Evolutionary conservation across 2,888 invertebrate species (phyloP), one percentile per base, ranked within the genome.

Genomic region (Napeogenes sylphis): DNA sequence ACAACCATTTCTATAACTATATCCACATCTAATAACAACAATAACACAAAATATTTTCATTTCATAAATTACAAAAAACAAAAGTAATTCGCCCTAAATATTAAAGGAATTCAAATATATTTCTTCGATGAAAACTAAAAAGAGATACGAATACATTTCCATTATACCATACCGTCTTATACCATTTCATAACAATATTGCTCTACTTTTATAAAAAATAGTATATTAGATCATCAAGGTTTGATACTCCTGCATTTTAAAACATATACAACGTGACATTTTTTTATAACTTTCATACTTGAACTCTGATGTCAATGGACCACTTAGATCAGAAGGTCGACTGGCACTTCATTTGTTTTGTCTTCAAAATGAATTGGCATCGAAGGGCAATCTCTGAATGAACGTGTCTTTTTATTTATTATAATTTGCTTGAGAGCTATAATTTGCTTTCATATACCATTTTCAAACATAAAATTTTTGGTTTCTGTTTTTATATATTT

Each of bases 221-320:
- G 51, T 51, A 3, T 51, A 51, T 21, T 33, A 35, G 21, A 42
- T 35, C 13, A 12, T 6, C 14, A 33, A 33, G 56, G 33, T 51
- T 54, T 54, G 53, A 62, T n/a, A 62, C 33, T 32, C 35, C 51
- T 47, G 46, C 21, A 53, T 53, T 59, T 56, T 54, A 55, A 21
- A 55, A 38, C 58, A 55, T 21, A 30, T 55, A 59, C 38, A 61
- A 64, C 58, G 58, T 64, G 64, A 58, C 58, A 58, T 62, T 62
- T 62, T 58, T 62, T 62, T 51, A 60, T 61, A n/a, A 55, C n/a
- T 53, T 64, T 45, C 58, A 42, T 62, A 58, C 55, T 62, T 55
- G 59, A 60, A 60, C 47, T 58, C 58, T 55, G 59, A 60, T 62
- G 59, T 61, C 61, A 64, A 62, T 62, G 61, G 59, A 59, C 58